Evolutionary conservation across 2,888 invertebrate species (phyloP), one percentile per base, ranked within the genome.

Genomic region (Dorcus hopei): DNA sequence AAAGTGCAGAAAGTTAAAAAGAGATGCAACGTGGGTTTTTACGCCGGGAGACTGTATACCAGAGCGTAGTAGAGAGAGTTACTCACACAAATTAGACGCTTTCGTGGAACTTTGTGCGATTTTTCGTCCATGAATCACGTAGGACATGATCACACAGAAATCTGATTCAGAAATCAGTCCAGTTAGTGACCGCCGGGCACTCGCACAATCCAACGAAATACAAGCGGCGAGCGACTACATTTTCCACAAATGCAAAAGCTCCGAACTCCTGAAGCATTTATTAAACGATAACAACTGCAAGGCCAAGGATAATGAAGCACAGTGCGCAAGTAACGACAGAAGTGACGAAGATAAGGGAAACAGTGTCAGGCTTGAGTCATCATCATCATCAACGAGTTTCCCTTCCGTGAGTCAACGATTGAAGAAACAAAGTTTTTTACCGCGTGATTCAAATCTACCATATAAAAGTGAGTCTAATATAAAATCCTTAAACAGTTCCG

Each of bases 61-160:
- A 38, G 56, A 56, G 26, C 26, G 45, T 45, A 45, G 42, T 39
- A 52, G 55, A 52, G 61, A 59, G 62, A 54, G 62, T 65, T 61
- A 65, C 64, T 66, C 65, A 64, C 62, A 60, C 65, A 55, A 65
- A 65, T 62, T 64, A 53, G 66, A 65, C 64, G 62, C 61, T 62
- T 71, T 72, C 71, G 63, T 47, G 58, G 71, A 71, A 71, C 64
- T 67, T 62, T 61, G 65, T 67, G 64, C 61, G 61, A 63, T 65
- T 63, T 56, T 65, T 58, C 56, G 61, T 61, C 54, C 59, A 64
- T 68, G 72, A 71, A 70, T 72, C 72, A 70, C 66, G 49, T 47
- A 59, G 59, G 69, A 68, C 63, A 70, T 72, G 71, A 69, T 70
- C 67, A 67, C 67, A 59, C 65, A 68, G 67, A 67, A 69, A 65